Percentiles rank a stretch among this genome's conserved stretches.
These are phyloP conservation scores for Odontesthes bonariensis DNA, from an alignment of 2,113 vertebrate genomes.

Conservation along the genomic window DNA sequence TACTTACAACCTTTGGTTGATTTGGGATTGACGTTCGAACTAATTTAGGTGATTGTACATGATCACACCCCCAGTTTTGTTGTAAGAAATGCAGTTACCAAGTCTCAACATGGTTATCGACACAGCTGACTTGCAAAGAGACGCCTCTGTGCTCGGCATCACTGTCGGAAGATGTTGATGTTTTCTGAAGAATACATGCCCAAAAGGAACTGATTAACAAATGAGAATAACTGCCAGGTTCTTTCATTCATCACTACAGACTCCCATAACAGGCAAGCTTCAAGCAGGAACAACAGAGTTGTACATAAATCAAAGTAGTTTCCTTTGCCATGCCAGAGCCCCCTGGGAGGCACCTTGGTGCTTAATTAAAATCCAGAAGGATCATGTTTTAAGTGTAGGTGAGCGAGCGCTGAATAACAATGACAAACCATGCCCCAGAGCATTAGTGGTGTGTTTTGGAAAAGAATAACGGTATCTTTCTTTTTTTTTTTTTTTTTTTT, in stretches of 20 bases:
- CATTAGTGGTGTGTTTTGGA: slow-evolving; percentile 76
- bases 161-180: slow-evolving; percentile 47
- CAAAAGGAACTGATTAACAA: slow-evolving; percentile 82
- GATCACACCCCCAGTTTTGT: slow-evolving; percentile 6
- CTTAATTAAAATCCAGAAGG: slow-evolving; percentile 89
- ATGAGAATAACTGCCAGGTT: slow-evolving; percentile 74
- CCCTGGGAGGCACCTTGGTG: slow-evolving; percentile 83
- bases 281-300: slow-evolving; percentile 83
- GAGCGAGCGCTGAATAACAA: slow-evolving; percentile 84
- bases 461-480: slow-evolving; percentile 62
- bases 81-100: not conserved
- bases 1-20: slow-evolving; percentile 7
- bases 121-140: slow-evolving; percentile 37
- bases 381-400: slow-evolving; percentile 87
- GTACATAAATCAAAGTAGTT: slow-evolving; percentile 86
- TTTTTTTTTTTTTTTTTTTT: slow-evolving; percentile 31
- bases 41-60: slow-evolving; percentile 11
- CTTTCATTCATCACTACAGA: slow-evolving; percentile 75
- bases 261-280: slow-evolving; percentile 79
- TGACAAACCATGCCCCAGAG: slow-evolving; percentile 83
- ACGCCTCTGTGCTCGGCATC: slow-evolving; percentile 50
- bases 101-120: slow-evolving; percentile 31
- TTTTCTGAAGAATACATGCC: slow-evolving; percentile 60
- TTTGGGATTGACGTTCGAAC: slow-evolving; percentile 23
- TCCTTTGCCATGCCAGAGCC: slow-evolving; percentile 80